Base-by-base conservation (phyloP, 2,888 invertebrate genomes). In the Myopa testacea region DNA sequence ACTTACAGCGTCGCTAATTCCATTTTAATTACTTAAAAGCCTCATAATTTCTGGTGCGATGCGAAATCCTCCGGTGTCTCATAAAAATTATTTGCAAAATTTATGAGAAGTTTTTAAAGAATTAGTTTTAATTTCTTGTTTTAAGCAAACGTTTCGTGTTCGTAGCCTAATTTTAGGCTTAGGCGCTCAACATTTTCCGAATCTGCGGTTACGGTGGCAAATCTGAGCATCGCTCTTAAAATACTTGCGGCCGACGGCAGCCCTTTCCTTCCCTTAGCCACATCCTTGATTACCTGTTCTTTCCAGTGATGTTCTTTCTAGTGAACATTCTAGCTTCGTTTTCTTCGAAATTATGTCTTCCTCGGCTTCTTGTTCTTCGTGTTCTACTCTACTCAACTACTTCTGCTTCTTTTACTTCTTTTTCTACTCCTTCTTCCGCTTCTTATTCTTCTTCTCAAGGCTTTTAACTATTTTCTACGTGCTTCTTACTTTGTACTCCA, bases 391-490 rank as follows among this genome's bases (percentile, higher is more conserved):
- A 67, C n/a, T 67, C 38, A n/a, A 37, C 14, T 26, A 26, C 34
- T 34, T 34, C 37, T 8, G 1, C 34, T 37, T 63, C 63, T 63
- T 12, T 1, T n/a, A 67, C 16, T 26, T 19, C 26, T 52, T 16
- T 69, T n/a, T 69, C 26, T 34, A 14, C 14, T 7, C n/a, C 2
- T 10, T 50, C 3, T 50, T 26, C 50, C n/a, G 6, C 68, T 8
- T 3, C 45, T 45, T 68, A 34, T 67, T 37, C 67, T 3, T n/a
- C 7, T 16, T 52, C 58, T 76, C 60, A 12, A 70, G 76, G 63
- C 70, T 70, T 76, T 70, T 63, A 63, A 52, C 63, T 70, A 76
- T 69, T 70, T 70, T 70, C 76, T 76, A 63, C 76, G 76, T 76
- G 76, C 70, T 52, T 50, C n/a, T 62, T 70, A 52, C 52, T 55